Evolutionary conservation across 1,140 invertebrate genomes (phyloP), one percentile per base, ranked within the genome.

Genomic region (Eupristina koningsbergeri): DNA sequence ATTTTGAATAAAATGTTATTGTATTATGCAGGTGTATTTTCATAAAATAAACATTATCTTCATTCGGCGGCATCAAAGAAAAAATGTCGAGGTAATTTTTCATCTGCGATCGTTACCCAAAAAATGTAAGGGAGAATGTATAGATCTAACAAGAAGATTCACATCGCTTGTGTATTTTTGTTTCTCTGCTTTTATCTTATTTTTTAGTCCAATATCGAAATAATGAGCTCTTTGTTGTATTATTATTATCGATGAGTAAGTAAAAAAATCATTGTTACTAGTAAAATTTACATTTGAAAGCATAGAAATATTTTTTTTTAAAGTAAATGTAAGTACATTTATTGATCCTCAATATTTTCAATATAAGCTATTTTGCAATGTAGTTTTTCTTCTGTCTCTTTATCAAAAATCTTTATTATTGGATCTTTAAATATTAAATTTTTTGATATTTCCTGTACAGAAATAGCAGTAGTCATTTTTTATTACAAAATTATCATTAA

Each of bases 41-140:
- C 75, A 77, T 77, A 77, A 77, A 77, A 77, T 77, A 31, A 22
- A 53, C 75, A 77, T 77, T 77, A 77, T 77, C 50, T 34, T 50
- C 19, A 77, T 41, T 77, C 53, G 41, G 75, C 34, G 50, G 39
- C 19, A 36, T 61, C 45, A n/a, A 29, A 36, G 22, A 77, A 63
- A 63, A 77, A 77, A 77, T 77, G 53, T 63, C 75, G 34, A 53
- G 53, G 50, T 63, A 77, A 77, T 61, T 77, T 63, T 77, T 77
- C 53, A n/a, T 77, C 36, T 17, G 17, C 75, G 75, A 77, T 77
- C 50, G 53, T 77, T 77, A 77, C 75, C 22, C n/a, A 22, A 41
- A 36, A 61, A 77, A 77, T 61, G 63, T 76, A 76, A 76, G 45
- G 29, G 29, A 17, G 74, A 26, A 19, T 58, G 41, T 5, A 47